phyloP scores from a whole-genome alignment of 2,888 invertebrate species.

The Spilosoma lubricipeda region DNA sequence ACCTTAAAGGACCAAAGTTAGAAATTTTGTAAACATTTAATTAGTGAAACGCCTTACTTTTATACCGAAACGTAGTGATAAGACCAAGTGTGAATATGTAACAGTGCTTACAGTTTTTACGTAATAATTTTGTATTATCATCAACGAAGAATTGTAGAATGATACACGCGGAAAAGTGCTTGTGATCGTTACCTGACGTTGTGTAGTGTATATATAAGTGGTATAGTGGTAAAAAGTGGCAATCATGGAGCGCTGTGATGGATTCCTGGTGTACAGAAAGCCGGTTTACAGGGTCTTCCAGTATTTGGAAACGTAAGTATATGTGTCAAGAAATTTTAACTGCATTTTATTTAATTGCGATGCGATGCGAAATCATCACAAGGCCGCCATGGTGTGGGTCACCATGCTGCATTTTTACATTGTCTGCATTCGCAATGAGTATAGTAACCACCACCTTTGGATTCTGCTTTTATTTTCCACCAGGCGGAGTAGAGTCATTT shows the following conservation, averaged over 20 bases:
- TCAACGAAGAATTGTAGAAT: slow-evolving; percentile 41
- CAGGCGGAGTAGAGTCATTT: too few relatives aligned
- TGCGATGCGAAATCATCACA: too few relatives aligned
- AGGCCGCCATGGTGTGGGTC: too few relatives aligned
- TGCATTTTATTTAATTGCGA: background rate
- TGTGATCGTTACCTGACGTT: slow-evolving; percentile 56
- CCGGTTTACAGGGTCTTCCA: slow-evolving; percentile 93
- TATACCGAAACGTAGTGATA: slow-evolving; percentile 63
- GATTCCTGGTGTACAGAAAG: slow-evolving; percentile 92
- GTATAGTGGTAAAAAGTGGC: slow-evolving; percentile 47
- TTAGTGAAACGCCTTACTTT: slow-evolving; percentile 77
- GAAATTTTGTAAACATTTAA: slow-evolving; percentile 76
- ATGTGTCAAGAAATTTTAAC: background rate
- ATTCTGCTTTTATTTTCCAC: too few relatives aligned
- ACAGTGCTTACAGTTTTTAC: slow-evolving; percentile 45
- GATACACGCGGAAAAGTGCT: slow-evolving; percentile 33
- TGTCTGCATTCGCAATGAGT: too few relatives aligned
- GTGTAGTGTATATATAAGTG: slow-evolving; percentile 53
- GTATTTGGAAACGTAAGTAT: slow-evolving; percentile 93
- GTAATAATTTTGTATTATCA: slow-evolving; percentile 35
- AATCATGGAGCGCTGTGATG: slow-evolving; percentile 92
- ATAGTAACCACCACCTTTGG: too few relatives aligned
- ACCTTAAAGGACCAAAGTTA: slow-evolving; percentile 82
- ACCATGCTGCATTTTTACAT: too few relatives aligned
- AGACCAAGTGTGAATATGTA: slow-evolving; percentile 47